Evolutionary conservation across 2,797 vertebrate genomes (phyloP).

Genomic region (Oreonectes daqikongensis): DNA sequence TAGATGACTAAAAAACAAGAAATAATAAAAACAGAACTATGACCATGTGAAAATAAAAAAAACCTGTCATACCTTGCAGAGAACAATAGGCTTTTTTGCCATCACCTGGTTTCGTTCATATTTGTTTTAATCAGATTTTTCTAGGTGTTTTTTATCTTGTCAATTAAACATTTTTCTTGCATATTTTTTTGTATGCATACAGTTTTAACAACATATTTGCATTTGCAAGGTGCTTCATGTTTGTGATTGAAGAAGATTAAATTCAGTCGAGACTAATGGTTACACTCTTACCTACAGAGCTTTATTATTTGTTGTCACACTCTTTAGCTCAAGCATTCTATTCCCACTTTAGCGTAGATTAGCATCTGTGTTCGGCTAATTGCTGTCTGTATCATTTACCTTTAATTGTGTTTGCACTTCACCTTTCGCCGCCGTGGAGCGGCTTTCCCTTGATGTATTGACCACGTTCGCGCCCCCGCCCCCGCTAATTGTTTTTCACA

Average conservation of each 20-base stretch:
- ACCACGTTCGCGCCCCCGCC: slow-evolving; percentile 42
- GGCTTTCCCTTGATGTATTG: slow-evolving; percentile 43
- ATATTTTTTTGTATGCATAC: neutral
- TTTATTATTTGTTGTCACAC: slow-evolving; percentile 62
- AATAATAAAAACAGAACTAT: slow-evolving; percentile 15
- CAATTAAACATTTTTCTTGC: neutral
- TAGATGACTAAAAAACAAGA: slow-evolving; percentile 32
- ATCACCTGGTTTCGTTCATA: slow-evolving; percentile 28
- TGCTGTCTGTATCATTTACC: slow-evolving; percentile 67
- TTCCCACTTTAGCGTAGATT: slow-evolving; percentile 56
- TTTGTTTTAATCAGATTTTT: slow-evolving; percentile 6
- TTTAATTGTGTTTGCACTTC: slow-evolving; percentile 70
- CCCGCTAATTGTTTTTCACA: slow-evolving; percentile 52
- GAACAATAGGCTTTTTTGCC: slow-evolving; percentile 44
- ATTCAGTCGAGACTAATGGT: slow-evolving; percentile 34
- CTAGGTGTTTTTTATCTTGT: neutral
- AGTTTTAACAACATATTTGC: neutral
- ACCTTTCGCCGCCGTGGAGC: slow-evolving; percentile 64
- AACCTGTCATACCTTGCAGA: slow-evolving; percentile 49
- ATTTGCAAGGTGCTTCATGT: slow-evolving; percentile 3
- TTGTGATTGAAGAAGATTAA: neutral
- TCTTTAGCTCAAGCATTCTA: slow-evolving; percentile 23
- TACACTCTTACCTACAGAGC: slow-evolving; percentile 39
- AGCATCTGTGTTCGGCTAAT: slow-evolving; percentile 65
- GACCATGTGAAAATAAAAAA: slow-evolving; percentile 57